Evolutionary conservation across 2,888 invertebrate genomes (phyloP).

Genomic region (Philaethria dido): DNA sequence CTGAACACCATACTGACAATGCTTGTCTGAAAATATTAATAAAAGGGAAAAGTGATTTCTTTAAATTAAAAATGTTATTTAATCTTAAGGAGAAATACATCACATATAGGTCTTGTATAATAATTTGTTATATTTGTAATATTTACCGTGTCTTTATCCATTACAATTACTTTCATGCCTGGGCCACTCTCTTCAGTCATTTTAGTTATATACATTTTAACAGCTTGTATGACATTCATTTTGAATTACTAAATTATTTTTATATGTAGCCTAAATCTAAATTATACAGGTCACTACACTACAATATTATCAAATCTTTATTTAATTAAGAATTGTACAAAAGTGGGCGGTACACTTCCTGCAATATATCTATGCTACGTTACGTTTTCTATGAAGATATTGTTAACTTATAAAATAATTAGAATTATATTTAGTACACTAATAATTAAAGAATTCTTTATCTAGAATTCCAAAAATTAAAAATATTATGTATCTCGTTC

Average conservation of each 20-base stretch:
- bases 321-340: slow-evolving; percentile 14
- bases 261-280: not conserved
- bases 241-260: slow-evolving; percentile 51
- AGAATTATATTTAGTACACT: not conserved
- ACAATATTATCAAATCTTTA: slow-evolving; percentile 8
- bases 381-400: not conserved
- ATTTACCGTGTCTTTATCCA: slow-evolving; percentile 98
- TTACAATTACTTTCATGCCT: slow-evolving; percentile 98
- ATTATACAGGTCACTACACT: not conserved
- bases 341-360: slow-evolving; percentile 3
- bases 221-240: slow-evolving; percentile 96
- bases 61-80: no score
- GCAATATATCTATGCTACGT: not conserved
- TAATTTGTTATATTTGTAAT: not conserved
- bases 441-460: not conserved
- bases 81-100: not conserved
- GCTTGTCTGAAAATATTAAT: slow-evolving; percentile 88
- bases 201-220: slow-evolving; percentile 97
- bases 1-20: slow-evolving; percentile 99
- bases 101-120: not conserved
- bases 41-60: no score
- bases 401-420: not conserved
- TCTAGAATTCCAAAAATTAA: slow-evolving; percentile 3
- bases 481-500: not conserved
- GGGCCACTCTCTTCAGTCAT: slow-evolving; percentile 99